A percentile compares a stretch with the other conserved stretches of the same genome.
phyloP scores from a whole-genome alignment of 2,797 vertebrate genomes.

The Furcifer pardalis region DNA sequence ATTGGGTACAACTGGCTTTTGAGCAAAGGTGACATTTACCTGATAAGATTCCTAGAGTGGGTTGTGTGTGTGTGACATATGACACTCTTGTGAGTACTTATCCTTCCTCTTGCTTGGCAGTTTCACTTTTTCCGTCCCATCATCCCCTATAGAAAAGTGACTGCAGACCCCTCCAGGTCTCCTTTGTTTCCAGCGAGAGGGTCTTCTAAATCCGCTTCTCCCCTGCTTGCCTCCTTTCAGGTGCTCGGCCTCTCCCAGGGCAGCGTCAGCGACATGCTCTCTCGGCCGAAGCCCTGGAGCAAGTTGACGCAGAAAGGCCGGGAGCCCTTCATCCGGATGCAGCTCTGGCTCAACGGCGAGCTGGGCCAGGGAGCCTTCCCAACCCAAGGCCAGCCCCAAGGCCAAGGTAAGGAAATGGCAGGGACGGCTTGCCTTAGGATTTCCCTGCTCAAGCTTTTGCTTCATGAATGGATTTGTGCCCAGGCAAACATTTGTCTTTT shows the following conservation, averaged over 20 bases:
- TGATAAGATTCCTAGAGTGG: too few species aligned
- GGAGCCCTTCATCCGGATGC: constrained; percentile 96
- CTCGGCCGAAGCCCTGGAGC: constrained; percentile 93
- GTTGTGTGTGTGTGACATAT: too few species aligned
- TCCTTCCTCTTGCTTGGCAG: too few species aligned
- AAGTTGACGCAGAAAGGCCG: constrained; percentile 94
- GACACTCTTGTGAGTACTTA: too few species aligned
- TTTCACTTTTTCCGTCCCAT: too few species aligned
- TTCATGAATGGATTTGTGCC: too few species aligned
- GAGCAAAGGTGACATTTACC: too few species aligned
- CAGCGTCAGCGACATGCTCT: constrained; percentile 91
- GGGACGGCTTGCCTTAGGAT: too few species aligned
- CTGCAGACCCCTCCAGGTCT: background rate
- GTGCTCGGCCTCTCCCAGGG: constrained; percentile 90
- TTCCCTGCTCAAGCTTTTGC: too few species aligned
- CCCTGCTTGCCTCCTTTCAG: constrained; percentile 73
- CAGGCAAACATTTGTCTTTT: too few species aligned
- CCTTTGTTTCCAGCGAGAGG: too few species aligned
- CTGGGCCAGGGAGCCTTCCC: constrained; percentile 89
- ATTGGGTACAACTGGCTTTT: too few species aligned
- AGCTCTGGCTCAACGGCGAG: constrained; percentile 95
- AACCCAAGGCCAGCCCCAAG: constrained; percentile 83
- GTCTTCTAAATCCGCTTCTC: background rate
- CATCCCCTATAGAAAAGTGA: background rate
- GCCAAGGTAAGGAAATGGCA: constrained; percentile 79